Evolutionary conservation across 2,888 invertebrate species (phyloP).

Genomic region (Machimus atricapillus): DNA sequence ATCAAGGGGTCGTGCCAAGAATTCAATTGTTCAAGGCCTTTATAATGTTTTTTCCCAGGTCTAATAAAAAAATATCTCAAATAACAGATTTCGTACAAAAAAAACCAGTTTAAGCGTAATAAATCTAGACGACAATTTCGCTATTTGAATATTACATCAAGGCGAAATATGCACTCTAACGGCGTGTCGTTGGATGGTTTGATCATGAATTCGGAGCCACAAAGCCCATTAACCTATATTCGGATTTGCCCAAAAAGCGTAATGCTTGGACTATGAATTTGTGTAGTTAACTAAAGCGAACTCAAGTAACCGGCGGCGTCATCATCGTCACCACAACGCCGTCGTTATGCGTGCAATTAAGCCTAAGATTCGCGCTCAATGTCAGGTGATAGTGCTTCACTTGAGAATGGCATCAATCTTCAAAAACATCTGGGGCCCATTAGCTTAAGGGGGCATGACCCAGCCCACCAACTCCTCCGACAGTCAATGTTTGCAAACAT

Average conservation of each 20-base stretch:
- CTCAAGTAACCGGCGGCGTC: background rate
- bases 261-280: background rate
- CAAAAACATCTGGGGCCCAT: background rate
- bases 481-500: background rate
- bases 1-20: background rate
- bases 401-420: background rate
- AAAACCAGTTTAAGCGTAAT: background rate
- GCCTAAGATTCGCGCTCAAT: background rate
- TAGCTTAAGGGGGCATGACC: background rate
- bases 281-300: background rate
- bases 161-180: background rate
- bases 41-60: background rate
- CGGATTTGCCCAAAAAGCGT: background rate
- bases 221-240: background rate
- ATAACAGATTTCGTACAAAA: background rate
- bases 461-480: background rate
- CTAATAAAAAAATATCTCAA: background rate
- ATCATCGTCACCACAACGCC: background rate
- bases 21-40: background rate
- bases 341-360: background rate
- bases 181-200: background rate
- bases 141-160: background rate
- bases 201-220: background rate
- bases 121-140: background rate
- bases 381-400: background rate